Evolutionary conservation across 2,888 invertebrate genomes (phyloP).

Genomic region (Gonocerus acuteangulatus): DNA sequence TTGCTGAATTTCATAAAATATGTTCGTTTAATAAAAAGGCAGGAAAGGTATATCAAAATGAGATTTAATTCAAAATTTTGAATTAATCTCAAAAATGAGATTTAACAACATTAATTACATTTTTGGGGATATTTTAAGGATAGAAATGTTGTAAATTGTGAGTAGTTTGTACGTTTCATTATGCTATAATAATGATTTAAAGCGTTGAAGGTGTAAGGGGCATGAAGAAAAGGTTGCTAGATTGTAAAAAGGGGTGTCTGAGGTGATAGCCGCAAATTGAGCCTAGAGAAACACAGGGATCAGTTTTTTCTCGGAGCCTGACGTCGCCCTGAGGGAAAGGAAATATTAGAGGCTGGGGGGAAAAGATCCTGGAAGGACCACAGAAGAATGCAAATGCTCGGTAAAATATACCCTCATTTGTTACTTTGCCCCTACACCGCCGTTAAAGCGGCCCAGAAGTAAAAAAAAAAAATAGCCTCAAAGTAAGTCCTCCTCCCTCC

Average conservation of each 20-base stretch:
- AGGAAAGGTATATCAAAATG: too few relatives aligned
- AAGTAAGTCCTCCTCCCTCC: constrained; percentile 17
- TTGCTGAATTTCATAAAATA: too few relatives aligned
- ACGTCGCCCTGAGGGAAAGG: constrained; percentile 23
- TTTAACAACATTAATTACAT: too few relatives aligned
- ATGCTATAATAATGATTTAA: too few relatives aligned
- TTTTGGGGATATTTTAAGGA: too few relatives aligned
- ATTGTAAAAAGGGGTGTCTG: neutral
- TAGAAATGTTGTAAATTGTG: too few relatives aligned
- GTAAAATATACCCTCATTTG: constrained; percentile 28
- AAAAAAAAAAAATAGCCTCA: constrained; percentile 24
- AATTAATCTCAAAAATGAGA: too few relatives aligned
- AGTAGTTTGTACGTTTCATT: too few relatives aligned
- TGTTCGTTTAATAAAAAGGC: too few relatives aligned
- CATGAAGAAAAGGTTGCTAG: too few relatives aligned
- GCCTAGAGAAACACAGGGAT: constrained; percentile 16
- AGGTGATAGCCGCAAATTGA: constrained; percentile 19
- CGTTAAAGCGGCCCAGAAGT: constrained; percentile 24
- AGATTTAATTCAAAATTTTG: too few relatives aligned
- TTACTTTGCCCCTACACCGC: constrained; percentile 14
- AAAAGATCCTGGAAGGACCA: neutral
- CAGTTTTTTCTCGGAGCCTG: constrained; percentile 14
- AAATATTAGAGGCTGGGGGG: constrained; percentile 15
- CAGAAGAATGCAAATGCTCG: constrained; percentile 26
- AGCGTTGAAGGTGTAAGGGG: too few relatives aligned